Evolutionary conservation across 2,888 invertebrate genomes (phyloP).

Genomic region (Micropterix aruncella): DNA sequence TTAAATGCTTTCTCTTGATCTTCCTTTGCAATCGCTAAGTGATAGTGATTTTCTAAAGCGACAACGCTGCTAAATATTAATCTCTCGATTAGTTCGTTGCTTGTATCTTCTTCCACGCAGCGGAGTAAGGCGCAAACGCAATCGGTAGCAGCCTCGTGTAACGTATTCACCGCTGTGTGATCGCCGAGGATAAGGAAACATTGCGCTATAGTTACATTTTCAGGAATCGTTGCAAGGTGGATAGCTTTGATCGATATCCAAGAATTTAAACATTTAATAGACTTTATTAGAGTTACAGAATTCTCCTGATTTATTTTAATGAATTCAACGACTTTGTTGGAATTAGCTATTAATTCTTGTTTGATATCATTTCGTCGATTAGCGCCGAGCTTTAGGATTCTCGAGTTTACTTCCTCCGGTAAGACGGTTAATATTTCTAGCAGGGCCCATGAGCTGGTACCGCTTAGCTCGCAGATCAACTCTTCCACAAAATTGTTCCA

Average conservation of each 20-base stretch:
- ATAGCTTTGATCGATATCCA: slow-evolving; percentile 83
- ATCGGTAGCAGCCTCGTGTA: slow-evolving; percentile 86
- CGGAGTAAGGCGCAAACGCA: slow-evolving; percentile 78
- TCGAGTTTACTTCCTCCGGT: slow-evolving; percentile 88
- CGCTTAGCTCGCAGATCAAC: slow-evolving; percentile 63
- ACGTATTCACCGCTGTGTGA: slow-evolving; percentile 40
- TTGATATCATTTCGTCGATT: slow-evolving; percentile 80
- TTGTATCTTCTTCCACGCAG: slow-evolving; percentile 64
- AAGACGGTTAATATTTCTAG: slow-evolving; percentile 86
- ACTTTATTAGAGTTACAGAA: slow-evolving; percentile 53
- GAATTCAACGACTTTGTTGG: slow-evolving; percentile 64
- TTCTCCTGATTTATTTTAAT: slow-evolving; percentile 49
- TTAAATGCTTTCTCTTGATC: slow-evolving; percentile 90
- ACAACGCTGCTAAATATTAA: slow-evolving; percentile 72
- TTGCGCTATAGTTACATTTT: slow-evolving; percentile 57
- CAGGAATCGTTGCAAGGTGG: slow-evolving; percentile 56
- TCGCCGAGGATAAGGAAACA: slow-evolving; percentile 56
- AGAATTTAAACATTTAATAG: slow-evolving; percentile 77
- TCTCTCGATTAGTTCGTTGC: slow-evolving; percentile 58
- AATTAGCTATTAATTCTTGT: slow-evolving; percentile 61
- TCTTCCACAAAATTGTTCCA: slow-evolving; percentile 86
- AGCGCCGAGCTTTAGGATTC: slow-evolving; percentile 71
- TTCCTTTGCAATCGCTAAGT: slow-evolving; percentile 82
- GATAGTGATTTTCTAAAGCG: slow-evolving; percentile 72
- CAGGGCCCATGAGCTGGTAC: slow-evolving; percentile 63